Conservation (phyloP, 2,113 vertebrate species). For the Rattus norvegicus region GRCr8 NC_086020.1:32343001-32343500, state of each 20-base stretch:
- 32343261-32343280: background rate
- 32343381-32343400: background rate
- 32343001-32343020: too few species aligned
- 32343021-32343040: too few species aligned
- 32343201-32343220: background rate
- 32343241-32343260: background rate
- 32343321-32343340: conserved; percentile 21
- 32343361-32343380: background rate
- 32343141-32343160: background rate
- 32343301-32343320: background rate
- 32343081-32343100: background rate
- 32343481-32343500: background rate
- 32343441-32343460: background rate
- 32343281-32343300: background rate
- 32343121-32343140: conserved; percentile 5
- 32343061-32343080: background rate
- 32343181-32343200: background rate
- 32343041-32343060: too few species aligned
- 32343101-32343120: background rate
- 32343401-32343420: background rate
- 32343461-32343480: background rate
- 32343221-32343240: background rate
- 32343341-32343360: background rate
- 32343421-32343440: background rate
- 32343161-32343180: background rate